Evolutionary conservation across 1,140 invertebrate species (phyloP).

Genomic region (Drosophila seguyi): DNA sequence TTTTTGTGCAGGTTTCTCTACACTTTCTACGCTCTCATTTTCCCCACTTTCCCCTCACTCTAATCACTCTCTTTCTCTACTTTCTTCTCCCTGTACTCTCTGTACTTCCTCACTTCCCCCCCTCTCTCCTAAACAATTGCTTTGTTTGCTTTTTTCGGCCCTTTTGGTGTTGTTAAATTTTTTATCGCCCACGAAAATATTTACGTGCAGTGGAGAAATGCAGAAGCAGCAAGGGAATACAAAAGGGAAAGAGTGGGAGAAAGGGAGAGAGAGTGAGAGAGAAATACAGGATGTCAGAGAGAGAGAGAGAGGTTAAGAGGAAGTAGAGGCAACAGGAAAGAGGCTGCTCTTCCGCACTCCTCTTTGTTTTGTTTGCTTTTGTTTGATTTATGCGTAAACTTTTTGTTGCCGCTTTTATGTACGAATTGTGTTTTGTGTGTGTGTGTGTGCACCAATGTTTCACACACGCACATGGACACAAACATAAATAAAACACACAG

Average conservation of each 20-base stretch:
- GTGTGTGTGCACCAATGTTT: neutral
- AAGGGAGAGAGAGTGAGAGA: neutral
- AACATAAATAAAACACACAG: neutral
- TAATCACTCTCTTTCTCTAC: neutral
- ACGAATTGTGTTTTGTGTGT: constrained; percentile 8
- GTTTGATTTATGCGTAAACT: constrained; percentile 79
- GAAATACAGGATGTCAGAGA: neutral
- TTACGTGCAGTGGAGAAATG: constrained; percentile 61
- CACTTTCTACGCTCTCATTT: neutral
- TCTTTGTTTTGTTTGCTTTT: constrained; percentile 43
- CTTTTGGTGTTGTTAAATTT: constrained; percentile 67
- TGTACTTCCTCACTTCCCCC: no score
- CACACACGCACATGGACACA: neutral
- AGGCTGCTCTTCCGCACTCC: constrained; percentile 8
- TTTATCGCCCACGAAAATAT: constrained; percentile 67
- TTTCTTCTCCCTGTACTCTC: neutral
- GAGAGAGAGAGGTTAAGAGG: neutral
- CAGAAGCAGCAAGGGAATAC: neutral
- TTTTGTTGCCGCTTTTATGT: constrained; percentile 52
- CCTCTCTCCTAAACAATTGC: constrained; percentile 5
- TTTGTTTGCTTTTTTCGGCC: constrained; percentile 48
- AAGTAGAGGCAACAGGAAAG: neutral
- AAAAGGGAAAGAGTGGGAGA: neutral
- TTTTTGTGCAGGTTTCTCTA: neutral
- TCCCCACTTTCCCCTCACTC: no score